These are phyloP conservation scores for Tichodroma muraria DNA, from an alignment of 2,113 vertebrate genomes.

Conservation along the genomic window DNA sequence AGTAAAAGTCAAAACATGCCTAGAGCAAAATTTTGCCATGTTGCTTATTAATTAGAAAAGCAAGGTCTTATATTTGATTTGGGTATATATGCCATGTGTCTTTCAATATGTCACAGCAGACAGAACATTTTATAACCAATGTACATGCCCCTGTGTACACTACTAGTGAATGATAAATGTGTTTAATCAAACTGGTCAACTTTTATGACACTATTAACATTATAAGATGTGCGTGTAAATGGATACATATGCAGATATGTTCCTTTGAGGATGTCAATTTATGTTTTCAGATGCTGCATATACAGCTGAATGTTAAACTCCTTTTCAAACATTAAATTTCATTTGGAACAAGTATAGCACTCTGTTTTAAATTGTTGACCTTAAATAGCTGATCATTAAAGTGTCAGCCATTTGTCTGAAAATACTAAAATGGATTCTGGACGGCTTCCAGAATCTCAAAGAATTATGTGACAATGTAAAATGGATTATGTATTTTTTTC, in stretches of 20 bases:
- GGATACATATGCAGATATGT: neutral
- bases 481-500: constrained; percentile 17
- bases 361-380: constrained; percentile 20
- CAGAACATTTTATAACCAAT: neutral
- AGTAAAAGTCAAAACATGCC: constrained; percentile 25
- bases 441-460: constrained; percentile 24
- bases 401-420: constrained; percentile 33
- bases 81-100: neutral
- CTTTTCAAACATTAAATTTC: constrained; percentile 17
- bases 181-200: neutral
- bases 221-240: neutral
- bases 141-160: neutral
- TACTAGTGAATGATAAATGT: neutral
- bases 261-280: neutral
- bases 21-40: neutral
- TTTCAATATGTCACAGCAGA: constrained; percentile 23
- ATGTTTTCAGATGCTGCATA: neutral
- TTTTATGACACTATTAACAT: neutral
- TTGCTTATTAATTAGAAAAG: constrained; percentile 39
- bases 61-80: neutral
- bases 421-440: constrained; percentile 35
- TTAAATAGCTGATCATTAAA: constrained; percentile 30
- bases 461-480: constrained; percentile 36
- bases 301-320: neutral
- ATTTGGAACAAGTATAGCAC: neutral